Evolutionary conservation across 2,888 invertebrate species (phyloP).

Genomic region (Thera britannica): DNA sequence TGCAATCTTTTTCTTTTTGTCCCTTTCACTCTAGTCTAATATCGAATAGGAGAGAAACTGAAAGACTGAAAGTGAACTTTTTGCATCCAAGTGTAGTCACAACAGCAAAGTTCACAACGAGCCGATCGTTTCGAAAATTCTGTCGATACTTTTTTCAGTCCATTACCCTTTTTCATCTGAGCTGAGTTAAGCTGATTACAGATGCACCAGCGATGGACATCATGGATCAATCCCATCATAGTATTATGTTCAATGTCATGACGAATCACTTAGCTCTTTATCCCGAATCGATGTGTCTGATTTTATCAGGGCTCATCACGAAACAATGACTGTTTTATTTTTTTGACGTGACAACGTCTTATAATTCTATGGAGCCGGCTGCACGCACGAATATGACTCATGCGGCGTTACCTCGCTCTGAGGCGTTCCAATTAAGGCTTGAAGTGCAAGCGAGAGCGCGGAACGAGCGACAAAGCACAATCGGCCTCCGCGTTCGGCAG

Average conservation of each 20-base stretch:
- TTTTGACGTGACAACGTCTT: too few relatives aligned
- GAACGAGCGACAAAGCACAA: too few relatives aligned
- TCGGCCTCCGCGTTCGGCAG: too few relatives aligned
- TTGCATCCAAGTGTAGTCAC: not conserved
- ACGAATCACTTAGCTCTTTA: conserved; percentile 15
- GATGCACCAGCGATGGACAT: conserved; percentile 61
- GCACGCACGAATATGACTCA: too few relatives aligned
- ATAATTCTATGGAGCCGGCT: too few relatives aligned
- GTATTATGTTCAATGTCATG: conserved; percentile 27
- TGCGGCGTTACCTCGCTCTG: too few relatives aligned
- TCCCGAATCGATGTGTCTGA: not conserved
- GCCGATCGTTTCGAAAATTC: conserved; percentile 29
- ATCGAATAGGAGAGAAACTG: not conserved
- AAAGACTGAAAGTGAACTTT: not conserved
- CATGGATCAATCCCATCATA: conserved; percentile 46
- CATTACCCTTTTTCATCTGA: conserved; percentile 72
- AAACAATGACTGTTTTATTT: too few relatives aligned
- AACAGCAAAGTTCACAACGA: conserved; percentile 22
- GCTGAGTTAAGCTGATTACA: conserved; percentile 72
- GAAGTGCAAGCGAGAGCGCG: too few relatives aligned
- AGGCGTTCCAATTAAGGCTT: too few relatives aligned
- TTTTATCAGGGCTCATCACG: too few relatives aligned
- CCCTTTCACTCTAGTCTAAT: not conserved
- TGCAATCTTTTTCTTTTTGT: not conserved
- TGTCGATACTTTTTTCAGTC: conserved; percentile 59